Base-by-base conservation (phyloP, 2,113 vertebrate species). In the Trichomycterus rosablanca region DNA sequence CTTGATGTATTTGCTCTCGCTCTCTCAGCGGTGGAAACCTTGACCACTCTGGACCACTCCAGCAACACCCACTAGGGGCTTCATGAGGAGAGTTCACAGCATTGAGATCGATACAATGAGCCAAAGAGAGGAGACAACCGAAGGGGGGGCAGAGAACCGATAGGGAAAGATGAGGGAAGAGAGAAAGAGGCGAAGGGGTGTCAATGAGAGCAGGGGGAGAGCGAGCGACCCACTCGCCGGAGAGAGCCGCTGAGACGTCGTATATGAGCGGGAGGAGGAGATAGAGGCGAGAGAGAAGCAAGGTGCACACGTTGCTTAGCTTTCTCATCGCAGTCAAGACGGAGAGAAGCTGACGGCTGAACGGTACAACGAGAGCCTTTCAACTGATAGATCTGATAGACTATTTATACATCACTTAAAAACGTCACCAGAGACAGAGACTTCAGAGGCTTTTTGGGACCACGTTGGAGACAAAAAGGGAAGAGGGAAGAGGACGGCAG, bases 11-110 rank as follows among this genome's bases (percentile, higher is more conserved):
- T n/a, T n/a, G n/a, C n/a, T n/a, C n/a, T n/a, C n/a, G n/a, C n/a
- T n/a, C n/a, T n/a, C n/a, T n/a, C n/a, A n/a, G n/a, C n/a, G n/a
- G n/a, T n/a, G n/a, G n/a, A n/a, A n/a, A n/a, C n/a, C n/a, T n/a
- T n/a, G n/a, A n/a, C n/a, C n/a, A n/a, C n/a, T n/a, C n/a, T n/a
- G n/a, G n/a, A 66, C 42, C 4, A 16, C 55, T 32, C 48, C 40
- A 48, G 57, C 37, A 70, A 57, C 68, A 61, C 67, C 85, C 87
- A 81, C 85, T 86, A 88, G 84, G 77, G 87, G 85, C 78, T 81
- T 80, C 81, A 80, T 75, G 66, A 79, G 75, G 68, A 70, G 76
- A 81, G 72, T 68, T 64, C 74, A n/a, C 65, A 63, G 61, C 56
- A 28, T 43, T 7, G 63, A 57, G 57, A 72, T 72, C 56, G 45